Percentiles rank a stretch among this genome's conserved stretches.
These are phyloP conservation scores for Brachionus sp. DNA, from an alignment of 1,140 invertebrate genomes.

Conservation along the genomic window DNA sequence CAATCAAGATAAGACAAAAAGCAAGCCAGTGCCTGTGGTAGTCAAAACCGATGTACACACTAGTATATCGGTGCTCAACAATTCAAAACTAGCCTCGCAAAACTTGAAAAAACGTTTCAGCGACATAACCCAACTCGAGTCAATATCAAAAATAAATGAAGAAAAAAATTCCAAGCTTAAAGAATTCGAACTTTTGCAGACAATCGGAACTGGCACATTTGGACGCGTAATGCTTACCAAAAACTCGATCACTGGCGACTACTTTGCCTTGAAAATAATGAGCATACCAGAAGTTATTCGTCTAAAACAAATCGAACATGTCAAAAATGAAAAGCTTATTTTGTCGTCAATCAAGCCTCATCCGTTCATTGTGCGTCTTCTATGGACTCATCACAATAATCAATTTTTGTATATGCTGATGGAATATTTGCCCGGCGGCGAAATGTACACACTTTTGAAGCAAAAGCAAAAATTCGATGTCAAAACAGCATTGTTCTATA, in stretches of 20 bases:
- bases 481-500: conserved; percentile 83
- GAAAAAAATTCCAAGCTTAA: neutral
- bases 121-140: conserved; percentile 3
- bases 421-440: conserved; percentile 83
- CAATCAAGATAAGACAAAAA: neutral
- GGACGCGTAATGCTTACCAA: conserved; percentile 59
- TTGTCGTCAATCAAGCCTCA: conserved; percentile 76
- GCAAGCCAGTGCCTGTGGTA: neutral
- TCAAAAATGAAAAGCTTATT: conserved; percentile 87
- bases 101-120: conserved; percentile 18
- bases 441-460: conserved; percentile 88
- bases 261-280: conserved; percentile 84
- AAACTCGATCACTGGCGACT: conserved; percentile 74
- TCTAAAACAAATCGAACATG: conserved; percentile 82
- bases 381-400: conserved; percentile 77
- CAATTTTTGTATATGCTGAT: conserved; percentile 85
- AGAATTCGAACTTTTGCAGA: conserved; percentile 4
- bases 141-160: conserved; percentile 17
- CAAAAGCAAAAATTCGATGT: conserved; percentile 80
- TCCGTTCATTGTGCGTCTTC: conserved; percentile 91
- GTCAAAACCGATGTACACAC: neutral
- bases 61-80: neutral
- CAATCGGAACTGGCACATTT: conserved; percentile 41
- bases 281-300: conserved; percentile 84
- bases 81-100: neutral